phyloP scores from a whole-genome alignment of 2,113 vertebrate species.

The Lagopus muta region DNA sequence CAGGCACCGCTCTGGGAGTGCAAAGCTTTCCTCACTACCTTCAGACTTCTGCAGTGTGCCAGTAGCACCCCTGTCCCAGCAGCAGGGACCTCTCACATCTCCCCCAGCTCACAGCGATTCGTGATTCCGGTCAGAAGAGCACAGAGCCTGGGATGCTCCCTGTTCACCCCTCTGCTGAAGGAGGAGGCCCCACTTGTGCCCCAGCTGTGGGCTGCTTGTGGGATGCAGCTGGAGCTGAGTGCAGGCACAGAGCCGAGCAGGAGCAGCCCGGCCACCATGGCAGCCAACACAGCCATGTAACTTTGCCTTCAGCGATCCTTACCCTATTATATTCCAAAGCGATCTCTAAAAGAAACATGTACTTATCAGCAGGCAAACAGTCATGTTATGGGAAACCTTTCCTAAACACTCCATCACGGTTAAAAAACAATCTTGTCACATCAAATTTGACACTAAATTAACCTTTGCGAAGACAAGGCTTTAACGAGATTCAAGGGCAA shows the following conservation, averaged over 20 bases:
- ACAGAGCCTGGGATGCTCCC: neutral
- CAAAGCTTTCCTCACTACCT: neutral
- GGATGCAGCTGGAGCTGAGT: neutral
- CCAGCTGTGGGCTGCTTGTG: fast-evolving
- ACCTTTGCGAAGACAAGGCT: neutral
- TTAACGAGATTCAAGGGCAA: neutral
- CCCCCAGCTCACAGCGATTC: neutral
- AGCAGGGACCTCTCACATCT: too few relatives aligned
- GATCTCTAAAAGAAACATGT: neutral
- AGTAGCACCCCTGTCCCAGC: too few relatives aligned
- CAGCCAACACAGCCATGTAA: neutral
- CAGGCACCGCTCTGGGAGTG: neutral
- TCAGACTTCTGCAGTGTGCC: fast-evolving
- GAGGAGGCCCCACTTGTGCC: neutral
- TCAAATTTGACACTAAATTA: neutral
- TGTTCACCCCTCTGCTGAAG: neutral
- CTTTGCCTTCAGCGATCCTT: neutral
- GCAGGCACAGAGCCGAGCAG: fast-evolving
- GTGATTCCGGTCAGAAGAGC: fast-evolving
- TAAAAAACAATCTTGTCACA: neutral
- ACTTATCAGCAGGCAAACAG: neutral
- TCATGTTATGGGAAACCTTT: neutral
- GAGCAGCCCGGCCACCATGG: neutral
- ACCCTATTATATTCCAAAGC: neutral
- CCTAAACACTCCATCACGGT: neutral